Evolutionary conservation across 2,113 vertebrate species (phyloP).

Genomic region (Melanerpes formicivorus): DNA sequence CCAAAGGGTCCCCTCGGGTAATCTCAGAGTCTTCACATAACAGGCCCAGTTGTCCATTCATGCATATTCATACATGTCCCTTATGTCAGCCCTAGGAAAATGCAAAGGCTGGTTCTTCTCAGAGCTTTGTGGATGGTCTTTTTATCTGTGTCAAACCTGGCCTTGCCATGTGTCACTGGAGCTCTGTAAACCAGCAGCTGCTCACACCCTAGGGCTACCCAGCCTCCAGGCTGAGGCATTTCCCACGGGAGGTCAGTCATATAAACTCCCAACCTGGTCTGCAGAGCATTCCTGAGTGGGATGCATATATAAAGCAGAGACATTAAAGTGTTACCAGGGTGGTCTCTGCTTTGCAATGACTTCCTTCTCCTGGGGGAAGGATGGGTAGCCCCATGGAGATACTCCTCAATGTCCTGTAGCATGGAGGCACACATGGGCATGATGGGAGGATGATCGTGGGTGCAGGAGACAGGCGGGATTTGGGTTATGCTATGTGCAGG

Average conservation of each 20-base stretch:
- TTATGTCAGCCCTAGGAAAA: background rate
- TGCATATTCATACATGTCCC: background rate
- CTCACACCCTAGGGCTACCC: background rate
- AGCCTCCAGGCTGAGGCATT: background rate
- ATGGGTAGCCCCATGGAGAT: background rate
- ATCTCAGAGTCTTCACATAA: rapidly evolving
- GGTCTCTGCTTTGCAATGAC: background rate
- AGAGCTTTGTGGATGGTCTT: background rate
- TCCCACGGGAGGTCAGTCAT: background rate
- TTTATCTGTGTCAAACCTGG: background rate
- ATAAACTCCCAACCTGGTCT: background rate
- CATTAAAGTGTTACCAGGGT: background rate
- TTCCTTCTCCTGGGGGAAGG: background rate
- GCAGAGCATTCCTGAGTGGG: background rate
- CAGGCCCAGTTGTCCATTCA: background rate
- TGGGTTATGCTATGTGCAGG: background rate
- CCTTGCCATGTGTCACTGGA: background rate
- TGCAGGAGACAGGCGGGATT: background rate
- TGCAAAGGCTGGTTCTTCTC: background rate
- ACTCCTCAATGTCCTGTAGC: background rate
- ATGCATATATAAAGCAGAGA: background rate
- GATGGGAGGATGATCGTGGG: rapidly evolving
- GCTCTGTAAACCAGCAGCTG: background rate
- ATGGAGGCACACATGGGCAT: background rate
- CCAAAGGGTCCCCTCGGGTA: background rate